phyloP scores from a whole-genome alignment of 2,888 invertebrate species.

The Sphinx pinastri region DNA sequence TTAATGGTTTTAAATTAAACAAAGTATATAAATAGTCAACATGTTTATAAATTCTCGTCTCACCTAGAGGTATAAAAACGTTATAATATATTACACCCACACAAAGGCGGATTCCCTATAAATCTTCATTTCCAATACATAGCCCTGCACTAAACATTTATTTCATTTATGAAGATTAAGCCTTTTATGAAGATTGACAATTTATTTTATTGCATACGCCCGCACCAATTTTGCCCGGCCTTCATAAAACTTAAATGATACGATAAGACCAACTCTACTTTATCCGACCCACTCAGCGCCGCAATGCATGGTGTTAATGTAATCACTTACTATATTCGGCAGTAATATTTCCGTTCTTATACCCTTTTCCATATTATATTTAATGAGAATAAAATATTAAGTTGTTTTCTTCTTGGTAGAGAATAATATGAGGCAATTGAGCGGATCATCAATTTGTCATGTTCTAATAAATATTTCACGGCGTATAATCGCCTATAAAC shows the following conservation, averaged over 20 bases:
- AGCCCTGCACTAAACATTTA: neutral
- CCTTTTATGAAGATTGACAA: conserved; percentile 23
- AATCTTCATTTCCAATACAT: conserved; percentile 1
- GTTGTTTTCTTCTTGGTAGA: too few species aligned
- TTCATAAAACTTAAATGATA: conserved; percentile 24
- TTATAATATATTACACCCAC: neutral
- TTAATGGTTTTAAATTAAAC: too few species aligned
- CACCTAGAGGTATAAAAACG: too few species aligned
- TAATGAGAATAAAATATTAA: neutral
- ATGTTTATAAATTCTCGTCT: too few species aligned
- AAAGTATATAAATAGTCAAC: too few species aligned
- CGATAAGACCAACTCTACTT: conserved; percentile 6
- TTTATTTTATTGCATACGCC: conserved; percentile 22
- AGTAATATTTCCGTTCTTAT: neutral
- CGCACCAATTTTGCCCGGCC: conserved; percentile 20
- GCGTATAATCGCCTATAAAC: too few species aligned
- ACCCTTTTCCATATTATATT: neutral
- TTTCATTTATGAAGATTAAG: conserved; percentile 11
- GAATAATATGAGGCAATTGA: too few species aligned
- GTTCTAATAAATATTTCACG: too few species aligned
- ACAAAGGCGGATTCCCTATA: neutral
- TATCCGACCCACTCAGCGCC: conserved; percentile 1
- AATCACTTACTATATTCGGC: conserved; percentile 14
- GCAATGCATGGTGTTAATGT: conserved; percentile 14
- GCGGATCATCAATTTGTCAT: too few species aligned